Conservation (phyloP, 2,888 invertebrate genomes). For the Hemaris fuciformis region DNA sequence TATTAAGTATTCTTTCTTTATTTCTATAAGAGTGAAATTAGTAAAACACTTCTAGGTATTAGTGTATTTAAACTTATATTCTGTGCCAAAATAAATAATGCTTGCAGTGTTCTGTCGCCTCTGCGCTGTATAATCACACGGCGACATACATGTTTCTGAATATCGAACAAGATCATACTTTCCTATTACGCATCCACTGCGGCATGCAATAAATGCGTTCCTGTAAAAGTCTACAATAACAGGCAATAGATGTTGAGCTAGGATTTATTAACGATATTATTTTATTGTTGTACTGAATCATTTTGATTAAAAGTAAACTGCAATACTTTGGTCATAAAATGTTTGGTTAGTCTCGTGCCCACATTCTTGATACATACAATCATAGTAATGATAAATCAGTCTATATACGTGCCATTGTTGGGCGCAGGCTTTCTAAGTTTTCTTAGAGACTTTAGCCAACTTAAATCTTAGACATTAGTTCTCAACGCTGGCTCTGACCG, state of each 20-base stretch:
- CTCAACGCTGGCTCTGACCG: no score
- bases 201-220: slow-evolving; percentile 6
- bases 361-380: no score
- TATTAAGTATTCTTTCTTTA: no score
- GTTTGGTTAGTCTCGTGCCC: background rate
- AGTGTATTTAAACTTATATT: background rate
- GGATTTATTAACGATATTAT: background rate
- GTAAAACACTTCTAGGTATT: no score
- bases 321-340: no score
- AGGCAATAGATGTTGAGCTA: slow-evolving; percentile 16
- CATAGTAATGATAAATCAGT: no score
- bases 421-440: no score
- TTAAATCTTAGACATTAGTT: no score
- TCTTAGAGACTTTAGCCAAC: no score
- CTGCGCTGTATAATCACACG: background rate
- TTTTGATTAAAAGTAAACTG: background rate
- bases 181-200: slow-evolving; percentile 27
- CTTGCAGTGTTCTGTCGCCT: background rate
- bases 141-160: slow-evolving; percentile 25
- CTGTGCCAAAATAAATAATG: background rate
- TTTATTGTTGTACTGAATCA: background rate
- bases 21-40: no score
- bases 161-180: slow-evolving; percentile 31
- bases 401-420: no score
- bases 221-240: slow-evolving; percentile 15